Conservation (phyloP, 2,888 invertebrate genomes). For the Harpalus rufipes region DNA sequence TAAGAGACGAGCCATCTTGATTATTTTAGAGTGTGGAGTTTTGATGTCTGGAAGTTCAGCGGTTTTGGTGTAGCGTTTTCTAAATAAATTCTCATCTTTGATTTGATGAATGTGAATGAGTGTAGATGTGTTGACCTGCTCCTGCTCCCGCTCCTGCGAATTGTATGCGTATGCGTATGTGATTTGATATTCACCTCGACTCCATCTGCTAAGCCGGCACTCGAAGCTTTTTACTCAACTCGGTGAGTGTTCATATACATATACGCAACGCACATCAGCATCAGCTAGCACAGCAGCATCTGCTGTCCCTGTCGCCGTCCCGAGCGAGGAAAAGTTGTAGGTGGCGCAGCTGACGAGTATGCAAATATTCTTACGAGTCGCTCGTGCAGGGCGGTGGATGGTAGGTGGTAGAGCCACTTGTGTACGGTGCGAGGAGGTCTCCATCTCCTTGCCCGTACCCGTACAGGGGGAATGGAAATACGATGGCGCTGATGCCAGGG, state of each 20-base stretch:
- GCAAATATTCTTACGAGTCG: constrained; percentile 74
- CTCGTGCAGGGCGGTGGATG: constrained; percentile 72
- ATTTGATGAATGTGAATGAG: too few species aligned
- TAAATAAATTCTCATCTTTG: too few species aligned
- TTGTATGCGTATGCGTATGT: constrained; percentile 41
- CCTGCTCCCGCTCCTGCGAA: background rate
- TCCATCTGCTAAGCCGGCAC: constrained; percentile 57
- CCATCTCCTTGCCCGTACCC: constrained; percentile 65
- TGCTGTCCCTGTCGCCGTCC: constrained; percentile 24
- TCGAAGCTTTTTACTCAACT: constrained; percentile 75
- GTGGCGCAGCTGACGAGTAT: constrained; percentile 79
- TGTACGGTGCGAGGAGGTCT: constrained; percentile 59
- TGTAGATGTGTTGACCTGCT: too few species aligned
- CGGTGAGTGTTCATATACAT: constrained; percentile 35
- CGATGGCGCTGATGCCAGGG: constrained; percentile 77
- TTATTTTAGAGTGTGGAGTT: too few species aligned
- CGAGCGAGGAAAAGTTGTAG: constrained; percentile 76
- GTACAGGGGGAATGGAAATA: constrained; percentile 75
- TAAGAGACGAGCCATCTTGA: too few species aligned
- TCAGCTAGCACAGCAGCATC: too few species aligned
- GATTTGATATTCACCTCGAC: constrained; percentile 63
- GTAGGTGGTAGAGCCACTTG: constrained; percentile 63
- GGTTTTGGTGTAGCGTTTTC: too few species aligned
- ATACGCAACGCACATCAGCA: constrained; percentile 36
- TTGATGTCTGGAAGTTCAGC: too few species aligned